Evolutionary conservation across 2,888 invertebrate species (phyloP), one percentile per base, ranked within the genome.

Genomic region (Coleophora flavipennella): DNA sequence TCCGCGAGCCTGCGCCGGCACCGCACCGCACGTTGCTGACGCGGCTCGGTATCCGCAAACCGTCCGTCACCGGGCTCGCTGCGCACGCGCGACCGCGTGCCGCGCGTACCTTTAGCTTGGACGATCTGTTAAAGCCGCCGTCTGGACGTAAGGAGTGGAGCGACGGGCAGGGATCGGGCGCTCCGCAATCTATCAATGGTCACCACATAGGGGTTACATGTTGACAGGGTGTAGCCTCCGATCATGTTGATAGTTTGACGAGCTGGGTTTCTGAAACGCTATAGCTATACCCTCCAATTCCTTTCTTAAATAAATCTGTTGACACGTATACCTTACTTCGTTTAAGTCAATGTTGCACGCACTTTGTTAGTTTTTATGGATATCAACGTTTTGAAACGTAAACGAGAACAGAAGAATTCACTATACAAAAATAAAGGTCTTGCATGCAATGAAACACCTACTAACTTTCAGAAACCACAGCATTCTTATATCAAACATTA

Each of bases 41-140:
- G 84, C 90, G 92, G 85, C 89, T 93, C 86, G 92, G 92, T 89
- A 92, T 93, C 86, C 91, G 93, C 87, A 93, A 93, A 90, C 92
- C 92, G 84, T 93, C 92, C 78, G 89, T 92, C 85, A 88, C 92
- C 84, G 92, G 92, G 86, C 89, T 92, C 84, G 89, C 91, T 89
- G 87, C 89, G 83, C 77, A 67, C 85, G 87, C 89, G 83, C 77
- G 67, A 85, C 88, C 89, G 77, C 86, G 88, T 62, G 89, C 91
- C 78, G 90, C 90, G 77, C 89, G 92, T 86, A 92, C 93, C 77
- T 92, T 92, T 89, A 92, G 92, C 89, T 89, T 92, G 88, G 93
- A 93, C 89, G 92, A 93, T 90, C 90, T 93, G 85, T 90, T 93
- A 88, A 91, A 91, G 87, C 90, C 91, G 84, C 90, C 89, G 86